Conservation (phyloP, 2,113 vertebrate genomes). For the Cololabis saira region DNA sequence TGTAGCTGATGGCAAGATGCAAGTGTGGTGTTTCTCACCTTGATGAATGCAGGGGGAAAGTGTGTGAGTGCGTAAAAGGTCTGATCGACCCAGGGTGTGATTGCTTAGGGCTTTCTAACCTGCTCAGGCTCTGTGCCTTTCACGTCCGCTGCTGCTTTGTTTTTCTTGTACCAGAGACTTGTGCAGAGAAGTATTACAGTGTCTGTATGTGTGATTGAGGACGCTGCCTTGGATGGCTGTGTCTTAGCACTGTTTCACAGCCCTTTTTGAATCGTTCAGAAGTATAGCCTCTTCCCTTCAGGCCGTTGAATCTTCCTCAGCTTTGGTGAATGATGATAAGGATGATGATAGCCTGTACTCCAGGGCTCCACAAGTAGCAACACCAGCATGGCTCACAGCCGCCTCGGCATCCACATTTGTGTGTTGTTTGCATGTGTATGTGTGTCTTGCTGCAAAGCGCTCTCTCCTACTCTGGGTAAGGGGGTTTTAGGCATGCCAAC, state of each 20-base stretch:
- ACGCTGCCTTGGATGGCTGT: constrained; percentile 33
- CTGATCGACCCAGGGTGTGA: constrained; percentile 41
- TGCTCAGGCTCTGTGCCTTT: constrained; percentile 58
- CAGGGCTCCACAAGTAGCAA: constrained; percentile 61
- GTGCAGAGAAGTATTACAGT: constrained; percentile 30
- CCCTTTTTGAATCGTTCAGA: constrained; percentile 60
- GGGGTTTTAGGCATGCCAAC: constrained; percentile 71
- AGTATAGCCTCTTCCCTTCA: constrained; percentile 49
- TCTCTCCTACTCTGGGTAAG: constrained; percentile 53
- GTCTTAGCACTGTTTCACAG: constrained; percentile 40
- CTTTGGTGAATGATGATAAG: constrained; percentile 72
- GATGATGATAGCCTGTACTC: constrained; percentile 74
- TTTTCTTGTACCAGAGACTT: constrained; percentile 43
- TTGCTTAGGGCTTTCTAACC: constrained; percentile 63
- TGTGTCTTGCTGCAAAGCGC: constrained; percentile 56
- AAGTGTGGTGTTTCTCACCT: constrained; percentile 15
- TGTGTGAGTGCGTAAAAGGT: constrained; percentile 30
- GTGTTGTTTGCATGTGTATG: constrained; percentile 39
- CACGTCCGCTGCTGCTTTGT: constrained; percentile 50
- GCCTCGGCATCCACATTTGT: constrained; percentile 61
- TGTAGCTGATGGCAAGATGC: constrained; percentile 30
- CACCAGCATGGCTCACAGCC: constrained; percentile 77
- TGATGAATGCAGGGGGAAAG: background rate
- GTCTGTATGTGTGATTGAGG: constrained; percentile 41
- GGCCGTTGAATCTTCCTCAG: constrained; percentile 63